phyloP scores from a whole-genome alignment of 2,888 invertebrate species.

The Noctua janthe region DNA sequence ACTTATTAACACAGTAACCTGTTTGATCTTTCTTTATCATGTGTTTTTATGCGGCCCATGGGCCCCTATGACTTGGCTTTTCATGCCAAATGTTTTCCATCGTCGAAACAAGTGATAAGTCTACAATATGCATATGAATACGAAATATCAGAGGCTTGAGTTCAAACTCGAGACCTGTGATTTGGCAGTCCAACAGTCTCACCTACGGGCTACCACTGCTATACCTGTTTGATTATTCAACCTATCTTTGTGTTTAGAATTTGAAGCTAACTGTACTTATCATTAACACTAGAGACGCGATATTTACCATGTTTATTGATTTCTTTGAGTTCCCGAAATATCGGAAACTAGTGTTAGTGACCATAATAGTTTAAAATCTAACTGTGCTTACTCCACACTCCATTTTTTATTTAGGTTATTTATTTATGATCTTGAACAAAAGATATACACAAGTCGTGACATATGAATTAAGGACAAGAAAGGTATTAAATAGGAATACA shows the following conservation, averaged over 20 bases:
- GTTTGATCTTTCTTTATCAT: constrained; percentile 2
- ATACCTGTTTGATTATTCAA: constrained; percentile 23
- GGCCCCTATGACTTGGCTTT: not conserved
- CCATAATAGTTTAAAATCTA: too few relatives aligned
- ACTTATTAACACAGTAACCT: constrained; percentile 38
- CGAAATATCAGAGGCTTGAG: too few relatives aligned
- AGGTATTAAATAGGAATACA: too few relatives aligned
- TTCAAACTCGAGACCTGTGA: too few relatives aligned
- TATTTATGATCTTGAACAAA: not conserved
- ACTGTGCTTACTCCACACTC: too few relatives aligned
- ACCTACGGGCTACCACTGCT: not conserved
- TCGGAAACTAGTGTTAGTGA: too few relatives aligned
- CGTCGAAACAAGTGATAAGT: not conserved
- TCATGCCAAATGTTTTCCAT: too few relatives aligned
- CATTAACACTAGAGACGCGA: too few relatives aligned
- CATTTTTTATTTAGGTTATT: not conserved
- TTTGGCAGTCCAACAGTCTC: too few relatives aligned
- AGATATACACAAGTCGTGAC: not conserved
- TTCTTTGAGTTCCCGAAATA: too few relatives aligned
- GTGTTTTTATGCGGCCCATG: not conserved
- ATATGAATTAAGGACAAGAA: not conserved
- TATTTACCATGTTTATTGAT: too few relatives aligned
- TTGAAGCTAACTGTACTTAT: not conserved
- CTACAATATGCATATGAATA: not conserved
- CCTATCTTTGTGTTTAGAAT: constrained; percentile 4